phyloP scores from a whole-genome alignment of 64 coral and sea anemone genomes.

The Porites australiensis region DNA sequence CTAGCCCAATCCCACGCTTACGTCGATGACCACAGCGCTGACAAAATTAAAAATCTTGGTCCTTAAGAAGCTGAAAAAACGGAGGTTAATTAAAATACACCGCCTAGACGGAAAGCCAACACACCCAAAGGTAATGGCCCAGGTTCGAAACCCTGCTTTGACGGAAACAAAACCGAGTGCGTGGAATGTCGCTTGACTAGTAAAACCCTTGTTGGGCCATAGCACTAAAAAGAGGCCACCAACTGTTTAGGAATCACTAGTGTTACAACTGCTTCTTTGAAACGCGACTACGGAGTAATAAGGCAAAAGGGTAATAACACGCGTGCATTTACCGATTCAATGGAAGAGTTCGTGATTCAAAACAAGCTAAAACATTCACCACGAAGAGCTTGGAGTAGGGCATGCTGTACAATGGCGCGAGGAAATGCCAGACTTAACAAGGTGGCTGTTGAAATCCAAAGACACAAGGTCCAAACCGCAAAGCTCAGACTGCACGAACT shows the following conservation, averaged over 20 bases:
- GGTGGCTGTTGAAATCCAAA: constrained; percentile 55
- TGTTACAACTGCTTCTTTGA: not conserved
- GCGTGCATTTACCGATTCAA: constrained; percentile 20
- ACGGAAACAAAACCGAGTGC: not conserved
- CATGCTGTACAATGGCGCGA: constrained; percentile 34
- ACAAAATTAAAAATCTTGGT: not conserved
- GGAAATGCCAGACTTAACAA: not conserved
- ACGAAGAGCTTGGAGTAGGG: constrained; percentile 15
- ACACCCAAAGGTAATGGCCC: not conserved
- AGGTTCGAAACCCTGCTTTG: constrained; percentile 13
- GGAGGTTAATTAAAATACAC: not conserved
- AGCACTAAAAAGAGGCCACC: not conserved
- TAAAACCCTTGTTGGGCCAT: not conserved
- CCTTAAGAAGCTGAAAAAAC: too few relatives aligned
- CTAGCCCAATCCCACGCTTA: not conserved
- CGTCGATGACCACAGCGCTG: not conserved
- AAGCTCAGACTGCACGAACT: not conserved
- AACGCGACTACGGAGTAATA: constrained; percentile 17
- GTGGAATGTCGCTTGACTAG: not conserved
- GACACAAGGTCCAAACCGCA: constrained; percentile 61
- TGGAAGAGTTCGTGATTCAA: constrained; percentile 16
- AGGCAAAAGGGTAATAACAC: constrained; percentile 16
- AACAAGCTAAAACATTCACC: constrained; percentile 7
- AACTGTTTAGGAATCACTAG: constrained; percentile 12
- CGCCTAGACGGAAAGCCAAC: not conserved